Evolutionary conservation across 2,888 invertebrate genomes (phyloP).

Genomic region (Myathropa florea): DNA sequence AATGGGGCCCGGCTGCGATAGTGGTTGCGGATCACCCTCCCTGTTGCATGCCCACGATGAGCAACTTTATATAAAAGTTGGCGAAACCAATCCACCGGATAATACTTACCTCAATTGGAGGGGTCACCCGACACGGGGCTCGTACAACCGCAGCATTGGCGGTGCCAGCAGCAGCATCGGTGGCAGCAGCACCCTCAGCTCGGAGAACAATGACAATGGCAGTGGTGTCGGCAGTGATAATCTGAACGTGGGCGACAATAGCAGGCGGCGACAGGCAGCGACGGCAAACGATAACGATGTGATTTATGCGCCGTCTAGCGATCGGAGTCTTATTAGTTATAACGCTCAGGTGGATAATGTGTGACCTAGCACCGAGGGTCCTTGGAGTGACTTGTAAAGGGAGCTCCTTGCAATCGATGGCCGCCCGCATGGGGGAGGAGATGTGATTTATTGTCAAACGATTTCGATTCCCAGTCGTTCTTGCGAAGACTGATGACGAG

Average conservation of each 20-base stretch:
- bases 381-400: conserved; percentile 47
- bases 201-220: conserved; percentile 68
- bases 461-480: background rate
- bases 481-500: conserved; percentile 15
- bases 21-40: conserved; percentile 75
- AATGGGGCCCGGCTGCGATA: conserved; percentile 56
- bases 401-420: background rate
- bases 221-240: conserved; percentile 48
- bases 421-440: background rate
- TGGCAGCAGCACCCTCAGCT: conserved; percentile 73
- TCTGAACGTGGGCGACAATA: conserved; percentile 63
- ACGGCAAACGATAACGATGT: conserved; percentile 74
- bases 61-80: conserved; percentile 80
- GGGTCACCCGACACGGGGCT: conserved; percentile 75
- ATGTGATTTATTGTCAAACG: background rate
- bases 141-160: conserved; percentile 69
- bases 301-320: conserved; percentile 80
- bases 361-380: conserved; percentile 56
- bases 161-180: conserved; percentile 72
- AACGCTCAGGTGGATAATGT: conserved; percentile 71
- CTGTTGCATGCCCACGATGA: conserved; percentile 78
- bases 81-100: conserved; percentile 74
- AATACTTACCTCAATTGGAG: conserved; percentile 75
- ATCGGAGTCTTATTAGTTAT: conserved; percentile 79
- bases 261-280: conserved; percentile 50